Evolutionary conservation across 2,888 invertebrate species (phyloP), one percentile per base, ranked within the genome.

Genomic region (Maniola hyperantus): DNA sequence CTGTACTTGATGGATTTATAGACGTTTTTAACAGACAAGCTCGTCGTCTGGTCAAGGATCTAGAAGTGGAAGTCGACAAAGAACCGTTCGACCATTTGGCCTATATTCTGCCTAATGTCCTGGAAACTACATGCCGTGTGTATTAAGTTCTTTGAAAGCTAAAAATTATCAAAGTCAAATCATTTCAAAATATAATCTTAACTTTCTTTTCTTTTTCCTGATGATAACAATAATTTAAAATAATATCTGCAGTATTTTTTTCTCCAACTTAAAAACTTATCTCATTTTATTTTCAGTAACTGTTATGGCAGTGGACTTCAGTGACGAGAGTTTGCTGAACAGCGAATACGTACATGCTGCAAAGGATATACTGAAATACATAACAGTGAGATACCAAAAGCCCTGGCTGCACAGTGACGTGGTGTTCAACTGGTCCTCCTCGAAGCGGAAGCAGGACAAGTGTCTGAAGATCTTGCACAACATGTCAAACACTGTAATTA

Each of bases 351-450:
- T 88, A 46, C 78, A 82, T 6, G 89, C 89, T 0, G 77, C 84
- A 0, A 85, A 86, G 44, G 74, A 80, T 51, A 82, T 87, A 54
- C 77, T 88, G 39, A 80, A 82, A 66, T 80, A 83, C 0, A 70
- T 87, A 13, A 83, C 84, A 61, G 83, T 85, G 39, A 75, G 89
- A 6, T 86, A 87, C 72, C 83, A 84, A 74, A 85, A 85, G 72
- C 80, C 87, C 63, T 87, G 87, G 83, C 75, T 81, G 61, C 85
- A 88, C 65, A 83, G 78, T 64, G 74, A 78, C 1, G 77, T 76
- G 51, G 77, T 81, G 18, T 89, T 84, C 73, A 76, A 76, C 11
- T 84, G 78, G 71, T 85, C 84, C 10, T 70, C 70, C 0, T 75
- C 87, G 4, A 85, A 84, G 74, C 84, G 74, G 70, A 83, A 81